Evolutionary conservation across 2,113 vertebrate genomes (phyloP).

Genomic region (Empidonax alnorum): DNA sequence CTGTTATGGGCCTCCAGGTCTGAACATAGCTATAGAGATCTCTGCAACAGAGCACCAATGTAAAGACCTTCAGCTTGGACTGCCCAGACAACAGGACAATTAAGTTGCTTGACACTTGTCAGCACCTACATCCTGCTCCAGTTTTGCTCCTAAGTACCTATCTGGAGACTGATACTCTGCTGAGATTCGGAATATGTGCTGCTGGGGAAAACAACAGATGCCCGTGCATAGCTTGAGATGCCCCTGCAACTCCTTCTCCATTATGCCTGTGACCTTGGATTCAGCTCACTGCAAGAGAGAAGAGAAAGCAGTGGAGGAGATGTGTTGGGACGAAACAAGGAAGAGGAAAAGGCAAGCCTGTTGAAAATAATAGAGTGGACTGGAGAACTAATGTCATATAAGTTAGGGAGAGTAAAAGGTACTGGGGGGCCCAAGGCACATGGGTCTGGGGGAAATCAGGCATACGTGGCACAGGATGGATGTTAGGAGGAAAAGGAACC

Average conservation of each 20-base stretch:
- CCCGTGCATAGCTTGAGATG: neutral
- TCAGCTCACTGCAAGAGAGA: neutral
- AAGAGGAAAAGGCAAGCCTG: neutral
- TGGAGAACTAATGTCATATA: neutral
- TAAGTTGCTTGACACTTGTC: neutral
- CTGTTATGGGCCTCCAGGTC: neutral
- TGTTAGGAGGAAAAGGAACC: neutral
- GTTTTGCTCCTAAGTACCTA: neutral
- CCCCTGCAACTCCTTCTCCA: neutral
- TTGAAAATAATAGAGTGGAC: neutral
- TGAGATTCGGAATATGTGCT: neutral
- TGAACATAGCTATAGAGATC: neutral
- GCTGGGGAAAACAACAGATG: neutral
- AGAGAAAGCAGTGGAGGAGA: neutral
- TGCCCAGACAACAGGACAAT: neutral
- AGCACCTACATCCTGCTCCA: neutral
- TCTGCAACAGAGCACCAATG: neutral
- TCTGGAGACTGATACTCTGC: neutral
- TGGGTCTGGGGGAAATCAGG: neutral
- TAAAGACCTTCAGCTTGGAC: neutral
- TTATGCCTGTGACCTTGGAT: neutral
- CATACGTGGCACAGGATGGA: neutral
- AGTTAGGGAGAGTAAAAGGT: neutral
- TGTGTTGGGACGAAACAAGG: neutral
- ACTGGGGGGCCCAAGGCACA: rapidly evolving